phyloP scores from a whole-genome alignment of 2,888 invertebrate species.

The Mesorhabditis spiculigera region DNA sequence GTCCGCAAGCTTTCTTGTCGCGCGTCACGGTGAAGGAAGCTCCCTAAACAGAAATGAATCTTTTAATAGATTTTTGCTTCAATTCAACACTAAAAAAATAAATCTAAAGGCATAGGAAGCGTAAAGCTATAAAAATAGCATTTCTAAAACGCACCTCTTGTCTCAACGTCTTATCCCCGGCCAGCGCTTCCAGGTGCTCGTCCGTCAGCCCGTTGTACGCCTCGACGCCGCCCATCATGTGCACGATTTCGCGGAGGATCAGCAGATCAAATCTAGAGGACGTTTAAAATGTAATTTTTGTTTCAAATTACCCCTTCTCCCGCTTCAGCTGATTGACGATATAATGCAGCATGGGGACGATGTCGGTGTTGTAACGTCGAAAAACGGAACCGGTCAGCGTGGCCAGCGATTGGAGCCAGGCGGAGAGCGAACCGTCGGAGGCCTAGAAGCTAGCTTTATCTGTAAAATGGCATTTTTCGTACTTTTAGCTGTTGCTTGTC shows the following conservation, averaged over 20 bases:
- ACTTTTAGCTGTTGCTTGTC: conserved; percentile 69
- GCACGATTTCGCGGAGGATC: conserved; percentile 91
- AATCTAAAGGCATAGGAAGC: too few relatives aligned
- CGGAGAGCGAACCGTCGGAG: conserved; percentile 83
- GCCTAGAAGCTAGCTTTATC: conserved; percentile 64
- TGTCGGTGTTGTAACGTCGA: conserved; percentile 84
- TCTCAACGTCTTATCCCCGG: conserved; percentile 88
- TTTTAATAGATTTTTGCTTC: background rate
- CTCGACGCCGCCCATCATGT: conserved; percentile 99
- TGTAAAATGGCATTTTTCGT: background rate
- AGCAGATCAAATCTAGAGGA: conserved; percentile 75
- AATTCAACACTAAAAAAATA: too few relatives aligned
- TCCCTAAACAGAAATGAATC: conserved; percentile 68
- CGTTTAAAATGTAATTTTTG: background rate
- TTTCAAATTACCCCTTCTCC: conserved; percentile 77
- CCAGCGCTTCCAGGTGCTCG: conserved; percentile 92
- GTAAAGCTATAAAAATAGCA: too few relatives aligned
- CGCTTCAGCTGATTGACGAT: conserved; percentile 93
- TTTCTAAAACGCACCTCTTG: conserved; percentile 73
- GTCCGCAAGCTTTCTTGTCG: conserved; percentile 87
- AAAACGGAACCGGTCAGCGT: conserved; percentile 92
- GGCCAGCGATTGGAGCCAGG: conserved; percentile 71
- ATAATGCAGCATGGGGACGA: conserved; percentile 90
- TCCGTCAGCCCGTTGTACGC: conserved; percentile 90
- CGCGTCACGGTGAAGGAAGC: conserved; percentile 94